Evolutionary conservation across 2,797 vertebrate genomes (phyloP).

Genomic region (Mionectes olivaceus): DNA sequence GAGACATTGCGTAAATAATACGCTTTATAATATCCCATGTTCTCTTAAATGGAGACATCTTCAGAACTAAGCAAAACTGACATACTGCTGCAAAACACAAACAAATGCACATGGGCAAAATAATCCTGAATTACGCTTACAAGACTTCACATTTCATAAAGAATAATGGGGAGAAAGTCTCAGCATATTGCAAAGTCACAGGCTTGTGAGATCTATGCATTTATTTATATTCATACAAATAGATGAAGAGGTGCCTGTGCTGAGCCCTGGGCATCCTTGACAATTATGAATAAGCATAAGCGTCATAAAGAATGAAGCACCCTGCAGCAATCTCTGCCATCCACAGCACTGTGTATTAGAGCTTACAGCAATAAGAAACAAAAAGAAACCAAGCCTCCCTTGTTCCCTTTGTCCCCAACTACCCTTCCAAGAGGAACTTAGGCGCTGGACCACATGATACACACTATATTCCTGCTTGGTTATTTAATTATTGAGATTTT

Average conservation of each 20-base stretch:
- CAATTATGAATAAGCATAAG: neutral
- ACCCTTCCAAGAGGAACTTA: neutral
- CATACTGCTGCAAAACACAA: neutral
- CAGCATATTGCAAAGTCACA: neutral
- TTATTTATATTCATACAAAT: conserved; percentile 2
- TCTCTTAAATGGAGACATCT: neutral
- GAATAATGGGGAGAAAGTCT: neutral
- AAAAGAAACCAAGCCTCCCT: neutral
- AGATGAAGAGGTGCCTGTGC: neutral
- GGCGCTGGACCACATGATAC: neutral
- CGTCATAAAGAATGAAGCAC: neutral
- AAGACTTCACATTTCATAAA: neutral
- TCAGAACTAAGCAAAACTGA: neutral
- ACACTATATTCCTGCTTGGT: neutral
- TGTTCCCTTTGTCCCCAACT: neutral
- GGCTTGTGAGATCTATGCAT: neutral
- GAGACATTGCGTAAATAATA: neutral
- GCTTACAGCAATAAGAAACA: neutral
- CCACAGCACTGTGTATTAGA: neutral
- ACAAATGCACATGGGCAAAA: neutral
- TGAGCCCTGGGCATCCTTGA: neutral
- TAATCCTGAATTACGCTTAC: neutral
- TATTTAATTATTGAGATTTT: neutral
- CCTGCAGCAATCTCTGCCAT: neutral
- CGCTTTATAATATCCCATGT: neutral